Base-by-base conservation (phyloP, 2,113 vertebrate genomes). In the Raphicerus campestris region DNA sequence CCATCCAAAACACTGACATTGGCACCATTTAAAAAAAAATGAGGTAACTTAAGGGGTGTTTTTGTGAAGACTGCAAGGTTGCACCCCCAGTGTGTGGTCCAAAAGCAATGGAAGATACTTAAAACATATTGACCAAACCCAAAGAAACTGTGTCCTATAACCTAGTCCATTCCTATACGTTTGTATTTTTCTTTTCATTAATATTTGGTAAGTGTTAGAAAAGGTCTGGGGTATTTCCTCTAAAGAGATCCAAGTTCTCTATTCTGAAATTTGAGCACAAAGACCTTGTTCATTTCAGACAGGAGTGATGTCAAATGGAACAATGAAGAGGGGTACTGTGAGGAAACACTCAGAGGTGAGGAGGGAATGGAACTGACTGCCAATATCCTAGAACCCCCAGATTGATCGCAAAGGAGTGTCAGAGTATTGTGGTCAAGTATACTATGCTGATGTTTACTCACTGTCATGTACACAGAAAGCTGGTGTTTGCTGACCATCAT, bases 341-440 rank as follows among this genome's bases (percentile, higher is more conserved):
- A 3, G 53, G 24, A 19, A 73, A 24, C 26, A 10, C 4, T 24
- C 2, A 0, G 3, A 70, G 32, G 5, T 80, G 19, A n/a, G 15
- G 49, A 60, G 45, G 6, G 45, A 45, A 20, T 2, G 45, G 45
- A 49, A 32, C 28, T 49, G n/a, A 35, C 17, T 35, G 6, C 3
- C 45, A 3, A 17, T 89, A 42, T 35, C 45, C 58, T 47, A 22
- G 3, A 16, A 16, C 77, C 10, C 15, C 13, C 26, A 60, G 10
- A 70, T 13, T 60, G 42, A n/a, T 17, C 24, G 14, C 39, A 88
- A 24, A 83, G 19, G 1, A 56, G 9, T 35, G 10, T 42, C 11
- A 51, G 35, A 11, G 22, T 32, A 19, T 61, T 19, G 5, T 61
- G 24, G 49, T 80, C 5, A 15, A 82, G 28, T 22, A 24, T 35